Base-by-base conservation (phyloP, 2,888 invertebrate species). In the Spicauda simplicius region DNA sequence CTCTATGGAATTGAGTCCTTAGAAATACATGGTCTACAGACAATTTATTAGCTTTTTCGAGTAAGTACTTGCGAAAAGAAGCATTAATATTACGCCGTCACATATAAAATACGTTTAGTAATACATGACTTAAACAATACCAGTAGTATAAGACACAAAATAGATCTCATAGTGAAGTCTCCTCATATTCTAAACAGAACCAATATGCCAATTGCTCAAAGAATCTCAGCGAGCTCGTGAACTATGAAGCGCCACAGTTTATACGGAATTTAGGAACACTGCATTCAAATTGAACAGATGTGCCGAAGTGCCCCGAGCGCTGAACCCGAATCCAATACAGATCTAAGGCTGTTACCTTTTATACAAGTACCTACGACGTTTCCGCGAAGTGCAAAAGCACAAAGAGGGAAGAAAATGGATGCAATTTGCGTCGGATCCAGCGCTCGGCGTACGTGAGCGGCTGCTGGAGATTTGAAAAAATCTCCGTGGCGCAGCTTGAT, bases 351-450 rank as follows among this genome's bases (percentile, higher is more conserved):
- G 58, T 64, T 64, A 64, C 52, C 58, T 64, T 64, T 58, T 58
- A 64, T 64, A 41, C 52, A 33, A 58, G 50, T 20, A 30, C 25
- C 25, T 25, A 2, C 57, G 52, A 52, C 64, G 64, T 57, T 58
- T 64, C 58, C 64, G 58, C 53, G 16, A 65, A 69, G 62, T 70
- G 70, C 70, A 69, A 69, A 69, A 65, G 65, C 69, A 65, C 70
- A 69, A 70, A 70, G 72, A 64, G 73, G 72, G 52, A 56, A 74
- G 73, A 73, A 76, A 78, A 79, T 77, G 71, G 72, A 77, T 77
- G 76, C 76, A 78, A 79, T 79, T 79, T 78, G 74, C 69, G 61
- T 58, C 57, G 52, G 52, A 64, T 57, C 20, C 57, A 56, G 50
- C 12, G 12, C 6, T 16, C 20, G 19, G 25, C 30, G 33, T 20